Evolutionary conservation across 1,140 invertebrate species (phyloP).

Genomic region (Brachionus paranguensis): DNA sequence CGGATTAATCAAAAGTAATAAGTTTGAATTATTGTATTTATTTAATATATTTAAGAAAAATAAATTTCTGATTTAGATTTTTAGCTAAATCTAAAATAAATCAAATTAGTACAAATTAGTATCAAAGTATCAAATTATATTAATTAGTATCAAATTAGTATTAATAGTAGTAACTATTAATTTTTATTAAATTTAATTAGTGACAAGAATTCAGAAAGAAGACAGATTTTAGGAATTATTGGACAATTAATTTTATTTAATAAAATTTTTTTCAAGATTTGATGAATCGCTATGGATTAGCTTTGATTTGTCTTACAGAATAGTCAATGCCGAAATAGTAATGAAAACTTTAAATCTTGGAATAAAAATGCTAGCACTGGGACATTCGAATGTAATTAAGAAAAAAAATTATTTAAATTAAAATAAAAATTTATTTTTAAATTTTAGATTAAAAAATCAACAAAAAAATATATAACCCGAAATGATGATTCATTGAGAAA

Average conservation of each 20-base stretch:
- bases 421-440: not conserved
- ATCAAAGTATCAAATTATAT: too few species aligned
- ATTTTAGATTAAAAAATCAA: constrained; percentile 3
- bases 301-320: constrained; percentile 68
- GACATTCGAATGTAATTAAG: constrained; percentile 65
- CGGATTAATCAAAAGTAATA: not conserved
- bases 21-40: not conserved
- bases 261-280: constrained; percentile 44
- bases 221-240: too few species aligned
- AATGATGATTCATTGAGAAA: constrained; percentile 20
- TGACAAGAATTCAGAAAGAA: too few species aligned
- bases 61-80: not conserved
- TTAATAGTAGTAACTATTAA: too few species aligned
- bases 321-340: constrained; percentile 63
- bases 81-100: too few species aligned
- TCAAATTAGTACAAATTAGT: too few species aligned
- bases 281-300: constrained; percentile 77
- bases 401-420: not conserved
- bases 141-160: too few species aligned
- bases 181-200: too few species aligned
- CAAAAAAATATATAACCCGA: constrained; percentile 13
- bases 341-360: constrained; percentile 67
- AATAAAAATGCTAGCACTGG: constrained; percentile 67
- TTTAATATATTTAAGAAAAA: constrained; percentile 12
- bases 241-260: too few species aligned